Percentiles rank a stretch among this genome's conserved stretches.
Evolutionary conservation across 2,113 vertebrate genomes (phyloP).

Genomic region (Gobius niger): DNA sequence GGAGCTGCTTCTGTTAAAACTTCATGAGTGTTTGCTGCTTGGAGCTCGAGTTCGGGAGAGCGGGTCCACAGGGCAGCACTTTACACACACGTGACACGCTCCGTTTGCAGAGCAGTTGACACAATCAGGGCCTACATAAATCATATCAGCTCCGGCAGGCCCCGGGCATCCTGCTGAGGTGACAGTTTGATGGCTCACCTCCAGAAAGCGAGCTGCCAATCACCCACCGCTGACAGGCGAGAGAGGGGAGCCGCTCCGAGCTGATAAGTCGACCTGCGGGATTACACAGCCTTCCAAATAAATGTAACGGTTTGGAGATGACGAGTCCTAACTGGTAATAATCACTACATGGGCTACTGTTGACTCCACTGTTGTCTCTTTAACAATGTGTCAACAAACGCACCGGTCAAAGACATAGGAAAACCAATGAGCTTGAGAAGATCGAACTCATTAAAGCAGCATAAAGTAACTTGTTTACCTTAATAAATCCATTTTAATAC

Average conservation of each 20-base stretch:
- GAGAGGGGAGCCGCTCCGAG: conserved; percentile 41
- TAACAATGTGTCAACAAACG: not conserved
- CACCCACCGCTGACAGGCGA: conserved; percentile 59
- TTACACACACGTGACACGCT: conserved; percentile 64
- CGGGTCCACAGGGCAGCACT: conserved; percentile 39
- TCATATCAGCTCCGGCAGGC: conserved; percentile 66
- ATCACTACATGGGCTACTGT: not conserved
- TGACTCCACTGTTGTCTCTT: not conserved
- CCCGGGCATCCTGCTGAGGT: conserved; percentile 54
- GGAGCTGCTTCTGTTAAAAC: not conserved
- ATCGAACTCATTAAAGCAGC: too few relatives aligned
- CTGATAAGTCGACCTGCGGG: conserved; percentile 4
- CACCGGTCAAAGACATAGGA: not conserved
- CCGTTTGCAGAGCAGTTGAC: conserved; percentile 67
- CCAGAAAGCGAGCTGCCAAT: conserved; percentile 67
- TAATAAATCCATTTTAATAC: too few relatives aligned
- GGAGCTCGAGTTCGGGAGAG: not conserved
- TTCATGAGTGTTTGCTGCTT: not conserved
- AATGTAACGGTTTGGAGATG: conserved; percentile 42
- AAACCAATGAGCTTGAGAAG: too few relatives aligned
- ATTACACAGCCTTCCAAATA: conserved; percentile 31
- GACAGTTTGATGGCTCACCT: conserved; percentile 62
- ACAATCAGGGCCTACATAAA: conserved; percentile 71
- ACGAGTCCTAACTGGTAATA: conserved; percentile 31
- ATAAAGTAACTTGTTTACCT: too few relatives aligned